Conservation (phyloP, 1,140 invertebrate species). For the Eriosoma lanigerum region DNA sequence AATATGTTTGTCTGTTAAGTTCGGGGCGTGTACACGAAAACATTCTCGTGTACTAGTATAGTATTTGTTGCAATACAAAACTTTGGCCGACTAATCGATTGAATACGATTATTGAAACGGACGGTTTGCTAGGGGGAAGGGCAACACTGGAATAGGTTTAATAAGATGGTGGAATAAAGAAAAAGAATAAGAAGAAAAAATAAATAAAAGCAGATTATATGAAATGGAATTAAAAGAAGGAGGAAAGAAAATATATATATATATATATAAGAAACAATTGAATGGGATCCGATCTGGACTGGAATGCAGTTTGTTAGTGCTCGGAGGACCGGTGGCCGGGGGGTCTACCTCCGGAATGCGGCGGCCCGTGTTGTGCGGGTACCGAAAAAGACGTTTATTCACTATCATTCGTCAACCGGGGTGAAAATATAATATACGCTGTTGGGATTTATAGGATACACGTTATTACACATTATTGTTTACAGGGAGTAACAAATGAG, state of each 20-base stretch:
- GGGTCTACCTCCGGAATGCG: slow-evolving; percentile 42
- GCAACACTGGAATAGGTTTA: not conserved
- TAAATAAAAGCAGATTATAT: slow-evolving; percentile 2
- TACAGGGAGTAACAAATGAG: not conserved
- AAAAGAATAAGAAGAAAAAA: not conserved
- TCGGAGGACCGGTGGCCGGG: slow-evolving; percentile 17
- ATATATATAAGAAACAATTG: slow-evolving; percentile 38
- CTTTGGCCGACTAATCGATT: too few relatives aligned
- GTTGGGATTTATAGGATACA: slow-evolving; percentile 8
- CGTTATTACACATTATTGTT: not conserved
- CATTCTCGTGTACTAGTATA: too few relatives aligned
- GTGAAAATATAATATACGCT: slow-evolving; percentile 20
- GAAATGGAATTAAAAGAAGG: slow-evolving; percentile 29
- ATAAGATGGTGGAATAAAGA: not conserved
- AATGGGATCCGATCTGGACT: slow-evolving; percentile 45
- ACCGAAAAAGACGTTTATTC: slow-evolving; percentile 46
- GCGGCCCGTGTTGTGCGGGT: not conserved
- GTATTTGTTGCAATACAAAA: too few relatives aligned
- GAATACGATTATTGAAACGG: not conserved
- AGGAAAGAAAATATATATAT: not conserved
- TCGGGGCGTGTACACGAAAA: too few relatives aligned
- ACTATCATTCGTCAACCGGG: slow-evolving; percentile 46
- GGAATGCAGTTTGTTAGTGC: slow-evolving; percentile 47
- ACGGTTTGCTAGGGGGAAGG: not conserved
- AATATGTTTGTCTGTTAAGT: too few relatives aligned